Base-by-base conservation (phyloP, 2,113 vertebrate species). In the Strix aluco region DNA sequence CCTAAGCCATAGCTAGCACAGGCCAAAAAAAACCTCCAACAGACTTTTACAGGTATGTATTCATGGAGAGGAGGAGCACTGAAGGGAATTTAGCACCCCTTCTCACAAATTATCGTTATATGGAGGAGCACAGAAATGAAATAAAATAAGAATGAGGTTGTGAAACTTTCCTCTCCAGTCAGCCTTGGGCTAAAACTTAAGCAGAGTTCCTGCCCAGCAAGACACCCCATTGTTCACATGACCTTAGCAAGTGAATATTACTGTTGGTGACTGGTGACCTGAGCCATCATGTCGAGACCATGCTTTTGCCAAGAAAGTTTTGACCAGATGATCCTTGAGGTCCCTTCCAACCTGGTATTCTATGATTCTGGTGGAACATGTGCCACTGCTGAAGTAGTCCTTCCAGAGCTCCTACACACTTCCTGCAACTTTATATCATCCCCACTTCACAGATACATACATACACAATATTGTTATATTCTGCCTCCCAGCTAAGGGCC, bases 201-300 rank as follows among this genome's bases (percentile, higher is more conserved):
- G 2, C 22, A 7, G n/a, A 81, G 36, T 8, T 74, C 34, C 72
- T 47, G n/a, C 32, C 40, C n/a, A 29, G 58, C 27, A 90, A 57
- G 58, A 10, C 58, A 42, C 20, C 11, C 59, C 2, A 0, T 9
- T 15, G 42, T 46, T 23, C 49, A 21, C 14, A 11, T 1, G 19
- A 32, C 38, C 65, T 46, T 7, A 40, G 22, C 10, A 51, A 59
- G 62, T 67, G 36, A 54, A 25, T 70, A 42, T 59, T 32, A 20
- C 34, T 57, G 49, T 40, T 65, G 36, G 38, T 32, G 62, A 27
- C 38, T 21, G 47, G 5, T 36, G 82, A 47, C 46, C 20, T 47
- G 46, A 11, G 46, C 20, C 46, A 47, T 47, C 19, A 4, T 47
- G 46, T 21, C 10, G 8, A 47, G 46, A 47, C 46, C 46, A 47